Conservation (phyloP, 1,140 invertebrate species). For the Achroia grisella region DNA sequence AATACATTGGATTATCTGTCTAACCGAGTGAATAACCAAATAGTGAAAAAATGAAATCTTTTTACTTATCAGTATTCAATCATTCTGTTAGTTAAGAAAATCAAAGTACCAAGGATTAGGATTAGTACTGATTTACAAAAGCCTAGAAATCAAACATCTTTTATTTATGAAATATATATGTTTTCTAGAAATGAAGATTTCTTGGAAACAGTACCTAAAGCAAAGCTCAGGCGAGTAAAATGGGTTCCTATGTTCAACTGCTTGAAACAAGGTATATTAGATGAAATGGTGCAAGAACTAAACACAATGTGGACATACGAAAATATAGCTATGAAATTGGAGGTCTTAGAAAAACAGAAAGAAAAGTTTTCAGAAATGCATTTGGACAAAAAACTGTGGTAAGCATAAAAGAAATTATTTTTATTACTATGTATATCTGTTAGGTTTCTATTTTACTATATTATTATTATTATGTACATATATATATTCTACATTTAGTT, state of each 20-base stretch:
- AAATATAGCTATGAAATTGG: slow-evolving; percentile 57
- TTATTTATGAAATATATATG: background rate
- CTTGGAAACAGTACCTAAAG: slow-evolving; percentile 54
- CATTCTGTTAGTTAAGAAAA: no score
- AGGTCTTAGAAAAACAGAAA: slow-evolving; percentile 52
- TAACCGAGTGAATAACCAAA: no score
- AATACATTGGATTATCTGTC: no score
- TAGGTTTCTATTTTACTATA: no score
- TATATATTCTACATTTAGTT: background rate
- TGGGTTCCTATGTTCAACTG: slow-evolving; percentile 64
- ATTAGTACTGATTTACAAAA: no score
- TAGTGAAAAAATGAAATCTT: no score
- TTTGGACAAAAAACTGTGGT: slow-evolving; percentile 41
- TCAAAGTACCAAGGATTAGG: no score
- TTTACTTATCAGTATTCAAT: no score
- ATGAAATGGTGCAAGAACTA: slow-evolving; percentile 60
- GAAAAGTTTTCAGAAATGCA: slow-evolving; percentile 51
- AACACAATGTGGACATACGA: slow-evolving; percentile 65
- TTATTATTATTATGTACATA: no score
- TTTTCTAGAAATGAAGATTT: slow-evolving; percentile 60
- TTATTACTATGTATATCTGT: no score
- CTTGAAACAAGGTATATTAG: slow-evolving; percentile 55
- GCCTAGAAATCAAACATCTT: no score
- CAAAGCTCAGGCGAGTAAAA: slow-evolving; percentile 54
- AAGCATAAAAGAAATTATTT: no score